These are phyloP conservation scores for Myotis vivesi DNA, from an alignment of 2,797 vertebrate genomes.

Conservation along the genomic window DNA sequence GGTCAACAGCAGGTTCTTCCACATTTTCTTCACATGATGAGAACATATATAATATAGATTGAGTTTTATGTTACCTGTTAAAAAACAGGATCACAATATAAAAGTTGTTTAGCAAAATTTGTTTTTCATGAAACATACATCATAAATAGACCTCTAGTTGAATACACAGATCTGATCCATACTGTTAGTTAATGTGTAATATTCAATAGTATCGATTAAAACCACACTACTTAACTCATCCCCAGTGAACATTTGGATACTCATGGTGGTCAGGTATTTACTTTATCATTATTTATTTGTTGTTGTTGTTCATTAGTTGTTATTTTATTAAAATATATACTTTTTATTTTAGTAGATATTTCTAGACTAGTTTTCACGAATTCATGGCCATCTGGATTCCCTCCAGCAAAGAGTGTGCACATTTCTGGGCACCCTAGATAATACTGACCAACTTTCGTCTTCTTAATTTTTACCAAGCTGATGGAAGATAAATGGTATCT, in stretches of 20 bases:
- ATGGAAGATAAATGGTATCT: not conserved
- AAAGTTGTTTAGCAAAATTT: not conserved
- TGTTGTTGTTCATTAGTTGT: not conserved
- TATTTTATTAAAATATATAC: conserved; percentile 2
- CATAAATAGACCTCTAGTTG: not conserved
- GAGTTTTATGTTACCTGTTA: not conserved
- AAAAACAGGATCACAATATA: not conserved
- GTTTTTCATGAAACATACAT: not conserved
- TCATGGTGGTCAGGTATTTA: not conserved
- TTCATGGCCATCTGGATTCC: not conserved
- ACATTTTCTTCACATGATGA: not conserved
- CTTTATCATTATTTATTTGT: not conserved
- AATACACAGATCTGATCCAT: not conserved
- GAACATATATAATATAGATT: not conserved
- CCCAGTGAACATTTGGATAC: not conserved
- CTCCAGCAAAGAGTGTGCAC: not conserved
- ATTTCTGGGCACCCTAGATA: not conserved
- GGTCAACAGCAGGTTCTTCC: not conserved
- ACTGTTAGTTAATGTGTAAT: not conserved
- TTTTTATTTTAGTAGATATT: not conserved
- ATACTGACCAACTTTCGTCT: not conserved
- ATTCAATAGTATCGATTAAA: not conserved
- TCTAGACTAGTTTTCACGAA: not conserved
- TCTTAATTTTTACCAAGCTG: not conserved
- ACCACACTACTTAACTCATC: not conserved